Base-by-base conservation (phyloP, 2,797 vertebrate genomes). In the Diglossa cyanea region DNA sequence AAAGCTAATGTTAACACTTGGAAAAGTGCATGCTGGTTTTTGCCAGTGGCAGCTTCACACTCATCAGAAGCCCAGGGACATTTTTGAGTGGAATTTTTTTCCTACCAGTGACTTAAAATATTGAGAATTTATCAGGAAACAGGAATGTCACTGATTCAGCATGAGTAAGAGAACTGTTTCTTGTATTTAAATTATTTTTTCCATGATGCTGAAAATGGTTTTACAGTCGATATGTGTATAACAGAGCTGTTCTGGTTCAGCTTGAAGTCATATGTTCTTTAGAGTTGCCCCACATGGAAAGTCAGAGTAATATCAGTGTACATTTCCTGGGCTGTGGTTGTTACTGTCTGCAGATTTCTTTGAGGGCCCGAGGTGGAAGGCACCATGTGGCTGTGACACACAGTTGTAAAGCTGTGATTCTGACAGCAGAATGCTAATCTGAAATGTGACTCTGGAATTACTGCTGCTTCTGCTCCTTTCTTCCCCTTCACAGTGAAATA, bases 351-450 rank as follows among this genome's bases (percentile, higher is more conserved):
- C 15, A 61, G 51, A 72, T 75, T 88, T 82, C 73, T 90, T 91
- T 91, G 94, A 83, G 30, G 66, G 68, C 51, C 66, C 84, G 78
- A 93, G 85, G 89, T 90, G 58, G 89, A 93, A 90, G 87, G 58
- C 60, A 84, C 40, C 83, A 70, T 75, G 86, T 11, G 7, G 77
- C 66, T 95, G 62, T 83, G 92, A 84, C 2, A 3, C 66, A 25
- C 44, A 80, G 44, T 68, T 83, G 66, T 67, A 83, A 86, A 72
- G 35, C 84, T 79, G 77, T 76, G 57, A 48, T 79, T 72, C 39
- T 57, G 42, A 54, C 44, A 72, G 35, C 57, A 68, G 39, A 79
- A 63, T 79, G 57, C n/a, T 91, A 76, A 88, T 93, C 84, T 86
- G 72, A 81, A 94, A 91, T 60, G 79, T 72, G 72, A 96, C 79